Percentiles rank a stretch among this genome's conserved stretches.
Conservation (phyloP, 35 echinoderm and acorn worm species). For the Ophiothrix spiculata region DNA sequence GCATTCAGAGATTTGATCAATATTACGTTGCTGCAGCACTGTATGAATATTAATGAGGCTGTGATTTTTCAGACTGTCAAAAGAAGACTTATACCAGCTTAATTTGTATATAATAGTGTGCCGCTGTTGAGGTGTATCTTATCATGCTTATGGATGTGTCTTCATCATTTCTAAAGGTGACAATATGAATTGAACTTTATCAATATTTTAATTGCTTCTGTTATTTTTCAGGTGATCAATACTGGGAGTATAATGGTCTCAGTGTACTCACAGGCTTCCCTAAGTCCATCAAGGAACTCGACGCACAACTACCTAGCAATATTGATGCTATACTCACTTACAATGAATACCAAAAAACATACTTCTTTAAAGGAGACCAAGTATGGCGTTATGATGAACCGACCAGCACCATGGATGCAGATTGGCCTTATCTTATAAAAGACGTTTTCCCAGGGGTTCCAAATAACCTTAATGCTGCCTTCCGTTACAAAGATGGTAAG, state of each 20-base stretch:
- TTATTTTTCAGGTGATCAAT: conserved; percentile 68
- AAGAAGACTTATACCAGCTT: too few relatives aligned
- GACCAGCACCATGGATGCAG: conserved; percentile 44
- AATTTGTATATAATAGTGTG: too few relatives aligned
- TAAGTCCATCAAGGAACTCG: conserved; percentile 51
- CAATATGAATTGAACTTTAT: too few relatives aligned
- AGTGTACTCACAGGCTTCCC: conserved; percentile 42
- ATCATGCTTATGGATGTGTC: too few relatives aligned
- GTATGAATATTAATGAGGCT: too few relatives aligned
- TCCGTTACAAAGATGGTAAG: conserved; percentile 49
- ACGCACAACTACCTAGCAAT: conserved; percentile 44
- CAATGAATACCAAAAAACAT: conserved; percentile 68
- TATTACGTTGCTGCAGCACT: too few relatives aligned
- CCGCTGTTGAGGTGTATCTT: too few relatives aligned
- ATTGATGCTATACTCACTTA: conserved; percentile 73
- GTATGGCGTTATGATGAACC: conserved; percentile 82
- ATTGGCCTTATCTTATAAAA: conserved; percentile 59
- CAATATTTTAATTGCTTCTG: too few relatives aligned
- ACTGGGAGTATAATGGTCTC: conserved; percentile 71
- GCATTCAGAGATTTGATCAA: too few relatives aligned
- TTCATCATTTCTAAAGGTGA: too few relatives aligned
- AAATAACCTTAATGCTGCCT: conserved; percentile 59
- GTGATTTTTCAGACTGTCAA: too few relatives aligned
- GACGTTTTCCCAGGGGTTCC: conserved; percentile 76
- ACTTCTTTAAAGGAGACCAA: conserved; percentile 75